Evolutionary conservation across 2,113 vertebrate species (phyloP).

Genomic region (Thryonomys swinderianus): DNA sequence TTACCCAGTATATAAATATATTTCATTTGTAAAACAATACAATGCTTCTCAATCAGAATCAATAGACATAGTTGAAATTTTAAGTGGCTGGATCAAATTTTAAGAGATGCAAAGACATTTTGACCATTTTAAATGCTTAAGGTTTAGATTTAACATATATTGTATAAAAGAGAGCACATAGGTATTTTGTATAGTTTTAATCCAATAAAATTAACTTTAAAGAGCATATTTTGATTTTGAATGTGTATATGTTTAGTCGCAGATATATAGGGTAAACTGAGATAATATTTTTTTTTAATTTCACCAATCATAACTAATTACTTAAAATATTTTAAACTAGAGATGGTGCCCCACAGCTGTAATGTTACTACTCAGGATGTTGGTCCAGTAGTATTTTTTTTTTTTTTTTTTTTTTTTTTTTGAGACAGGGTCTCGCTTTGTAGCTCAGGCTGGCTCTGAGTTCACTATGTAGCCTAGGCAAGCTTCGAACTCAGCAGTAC

Average conservation of each 20-base stretch:
- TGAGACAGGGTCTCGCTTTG: too few relatives aligned
- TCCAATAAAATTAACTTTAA: not conserved
- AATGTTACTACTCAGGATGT: not conserved
- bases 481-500: too few relatives aligned
- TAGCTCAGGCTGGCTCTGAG: too few relatives aligned
- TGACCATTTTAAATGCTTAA: not conserved
- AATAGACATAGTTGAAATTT: not conserved
- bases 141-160: not conserved
- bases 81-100: not conserved
- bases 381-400: not conserved
- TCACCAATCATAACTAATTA: not conserved
- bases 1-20: not conserved
- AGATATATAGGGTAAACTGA: not conserved
- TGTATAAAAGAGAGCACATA: not conserved
- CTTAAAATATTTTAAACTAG: not conserved
- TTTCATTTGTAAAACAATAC: not conserved
- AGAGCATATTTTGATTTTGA: not conserved
- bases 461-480: too few relatives aligned
- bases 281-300: not conserved
- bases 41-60: too few relatives aligned
- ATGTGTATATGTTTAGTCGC: not conserved
- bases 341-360: not conserved
- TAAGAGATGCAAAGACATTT: not conserved
- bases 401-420: too few relatives aligned
- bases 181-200: not conserved